A percentile compares a stretch with the other conserved stretches of the same genome.
phyloP scores from a whole-genome alignment of 2,113 vertebrate genomes.

The Scytalopus superciliaris region DNA sequence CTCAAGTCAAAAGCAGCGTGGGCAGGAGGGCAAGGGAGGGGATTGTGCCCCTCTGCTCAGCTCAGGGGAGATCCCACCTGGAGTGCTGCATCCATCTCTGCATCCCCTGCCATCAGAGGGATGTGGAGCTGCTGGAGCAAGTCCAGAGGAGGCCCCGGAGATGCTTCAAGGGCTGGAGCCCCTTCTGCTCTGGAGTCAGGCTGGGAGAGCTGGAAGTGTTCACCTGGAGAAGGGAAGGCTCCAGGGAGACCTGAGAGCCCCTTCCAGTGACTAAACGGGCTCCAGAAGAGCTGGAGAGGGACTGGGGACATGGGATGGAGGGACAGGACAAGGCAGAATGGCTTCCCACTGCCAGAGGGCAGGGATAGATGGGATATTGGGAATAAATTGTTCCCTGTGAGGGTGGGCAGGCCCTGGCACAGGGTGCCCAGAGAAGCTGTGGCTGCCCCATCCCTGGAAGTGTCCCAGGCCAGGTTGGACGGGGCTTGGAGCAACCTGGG shows the following conservation, averaged over 20 bases:
- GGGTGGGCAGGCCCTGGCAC: fast-evolving
- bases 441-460: background rate
- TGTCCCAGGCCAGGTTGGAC: fast-evolving
- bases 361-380: fast-evolving
- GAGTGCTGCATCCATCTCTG: background rate
- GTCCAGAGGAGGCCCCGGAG: fast-evolving
- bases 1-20: fast-evolving
- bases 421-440: fast-evolving
- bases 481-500: background rate
- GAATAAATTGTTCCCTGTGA: fast-evolving
- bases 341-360: background rate
- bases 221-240: background rate
- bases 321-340: background rate
- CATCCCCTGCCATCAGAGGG: background rate
- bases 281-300: background rate
- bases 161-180: background rate
- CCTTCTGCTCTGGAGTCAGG: background rate
- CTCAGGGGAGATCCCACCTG: background rate
- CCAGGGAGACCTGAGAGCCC: background rate
- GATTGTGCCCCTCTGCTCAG: background rate
- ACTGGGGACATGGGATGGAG: background rate
- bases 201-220: background rate
- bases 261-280: fast-evolving
- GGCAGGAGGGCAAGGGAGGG: background rate
- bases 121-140: background rate